phyloP scores from a whole-genome alignment of 2,113 vertebrate genomes.

The Xerus inauris region DNA sequence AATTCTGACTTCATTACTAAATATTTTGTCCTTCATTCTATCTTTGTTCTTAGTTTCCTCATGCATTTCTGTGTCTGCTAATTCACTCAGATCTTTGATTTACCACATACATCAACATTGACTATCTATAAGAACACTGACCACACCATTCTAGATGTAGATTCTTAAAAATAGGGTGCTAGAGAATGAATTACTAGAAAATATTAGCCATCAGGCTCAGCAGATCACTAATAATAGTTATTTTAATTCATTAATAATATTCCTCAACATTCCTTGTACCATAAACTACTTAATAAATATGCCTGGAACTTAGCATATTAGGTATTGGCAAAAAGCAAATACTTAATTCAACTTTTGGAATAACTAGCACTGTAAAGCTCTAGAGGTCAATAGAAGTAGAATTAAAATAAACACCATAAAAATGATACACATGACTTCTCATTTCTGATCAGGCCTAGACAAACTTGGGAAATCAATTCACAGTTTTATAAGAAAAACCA shows the following conservation, averaged over 20 bases:
- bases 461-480: not conserved
- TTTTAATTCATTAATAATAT: not conserved
- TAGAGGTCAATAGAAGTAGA: not conserved
- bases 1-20: too few relatives aligned
- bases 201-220: not conserved
- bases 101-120: not conserved
- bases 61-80: not conserved
- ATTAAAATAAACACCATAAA: not conserved
- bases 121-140: not conserved
- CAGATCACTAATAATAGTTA: not conserved
- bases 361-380: not conserved
- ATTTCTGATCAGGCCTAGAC: not conserved
- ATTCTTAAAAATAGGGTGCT: not conserved
- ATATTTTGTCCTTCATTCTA: not conserved
- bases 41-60: not conserved
- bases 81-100: not conserved
- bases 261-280: rapidly evolving
- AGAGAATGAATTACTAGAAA: not conserved
- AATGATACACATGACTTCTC: not conserved
- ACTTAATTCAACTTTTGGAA: not conserved
- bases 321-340: not conserved
- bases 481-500: not conserved
- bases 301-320: not conserved
- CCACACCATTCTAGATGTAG: not conserved
- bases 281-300: not conserved